phyloP scores from a whole-genome alignment of 2,888 invertebrate species.

The Drosophila sordidula region DNA sequence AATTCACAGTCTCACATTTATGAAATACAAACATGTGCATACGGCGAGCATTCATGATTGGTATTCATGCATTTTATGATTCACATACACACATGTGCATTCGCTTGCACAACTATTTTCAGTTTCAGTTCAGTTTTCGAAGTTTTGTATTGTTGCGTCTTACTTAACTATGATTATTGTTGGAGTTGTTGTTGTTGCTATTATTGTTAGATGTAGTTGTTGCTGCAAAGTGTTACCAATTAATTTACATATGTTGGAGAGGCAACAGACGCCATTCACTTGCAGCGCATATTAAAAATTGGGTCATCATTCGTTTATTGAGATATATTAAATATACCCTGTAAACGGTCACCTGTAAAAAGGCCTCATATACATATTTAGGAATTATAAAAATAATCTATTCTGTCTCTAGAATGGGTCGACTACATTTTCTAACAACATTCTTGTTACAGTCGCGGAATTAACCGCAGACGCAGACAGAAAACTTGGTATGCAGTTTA shows the following conservation, averaged over 20 bases:
- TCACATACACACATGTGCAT: conserved; percentile 40
- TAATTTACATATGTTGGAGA: conserved; percentile 72
- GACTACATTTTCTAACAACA: too few relatives aligned
- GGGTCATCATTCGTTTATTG: conserved; percentile 59
- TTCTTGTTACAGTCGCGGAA: too few relatives aligned
- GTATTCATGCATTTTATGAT: conserved; percentile 48
- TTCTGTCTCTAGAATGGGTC: too few relatives aligned
- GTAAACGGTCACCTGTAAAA: background rate
- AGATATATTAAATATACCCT: conserved; percentile 35
- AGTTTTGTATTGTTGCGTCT: conserved; percentile 53
- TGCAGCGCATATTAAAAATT: conserved; percentile 53
- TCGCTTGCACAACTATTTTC: conserved; percentile 50
- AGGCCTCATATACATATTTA: too few relatives aligned
- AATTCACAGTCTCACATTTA: conserved; percentile 53
- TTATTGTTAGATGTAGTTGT: conserved; percentile 27
- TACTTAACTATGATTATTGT: conserved; percentile 46
- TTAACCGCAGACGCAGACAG: too few relatives aligned
- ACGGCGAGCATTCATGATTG: conserved; percentile 40
- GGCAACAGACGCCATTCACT: conserved; percentile 66
- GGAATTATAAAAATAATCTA: too few relatives aligned
- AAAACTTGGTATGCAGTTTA: too few relatives aligned
- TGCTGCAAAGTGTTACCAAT: conserved; percentile 75
- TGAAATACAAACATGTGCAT: conserved; percentile 31
- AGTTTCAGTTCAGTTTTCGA: conserved; percentile 50
- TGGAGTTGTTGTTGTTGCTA: conserved; percentile 31